Conservation (phyloP, 1,140 invertebrate genomes). For the Heliconius melpomene region DNA sequence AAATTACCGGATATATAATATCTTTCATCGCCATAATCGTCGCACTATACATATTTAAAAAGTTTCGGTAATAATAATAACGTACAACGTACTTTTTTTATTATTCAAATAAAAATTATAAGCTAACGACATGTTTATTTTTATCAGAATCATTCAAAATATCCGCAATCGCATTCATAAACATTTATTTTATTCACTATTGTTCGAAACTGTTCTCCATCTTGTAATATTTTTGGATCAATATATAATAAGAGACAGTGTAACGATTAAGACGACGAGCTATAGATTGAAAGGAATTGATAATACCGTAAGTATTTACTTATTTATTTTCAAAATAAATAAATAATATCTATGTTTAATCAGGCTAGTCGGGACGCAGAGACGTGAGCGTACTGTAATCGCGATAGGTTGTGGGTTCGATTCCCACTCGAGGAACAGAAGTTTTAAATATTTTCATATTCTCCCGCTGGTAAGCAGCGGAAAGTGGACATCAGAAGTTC, state of each 20-base stretch:
- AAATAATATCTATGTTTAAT: too few relatives aligned
- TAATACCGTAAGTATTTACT: neutral
- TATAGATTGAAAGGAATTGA: conserved; percentile 8
- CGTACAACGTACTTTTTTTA: neutral
- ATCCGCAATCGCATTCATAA: neutral
- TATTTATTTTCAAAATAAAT: neutral
- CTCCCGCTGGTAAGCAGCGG: too few relatives aligned
- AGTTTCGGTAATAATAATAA: neutral
- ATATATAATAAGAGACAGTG: neutral
- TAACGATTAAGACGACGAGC: neutral
- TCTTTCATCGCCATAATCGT: neutral
- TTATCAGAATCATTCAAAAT: neutral
- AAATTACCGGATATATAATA: conserved; percentile 9
- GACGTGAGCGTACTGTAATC: too few relatives aligned
- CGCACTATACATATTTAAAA: neutral
- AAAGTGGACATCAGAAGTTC: too few relatives aligned
- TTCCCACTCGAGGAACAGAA: too few relatives aligned
- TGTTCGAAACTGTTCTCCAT: neutral
- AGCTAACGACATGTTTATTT: neutral
- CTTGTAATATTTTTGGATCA: neutral
- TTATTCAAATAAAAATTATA: neutral
- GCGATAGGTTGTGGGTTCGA: too few relatives aligned
- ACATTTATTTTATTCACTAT: neutral
- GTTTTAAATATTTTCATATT: too few relatives aligned
- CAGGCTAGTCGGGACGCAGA: too few relatives aligned